Conservation (phyloP, 2,888 invertebrate genomes). For the Gortyna flavago region DNA sequence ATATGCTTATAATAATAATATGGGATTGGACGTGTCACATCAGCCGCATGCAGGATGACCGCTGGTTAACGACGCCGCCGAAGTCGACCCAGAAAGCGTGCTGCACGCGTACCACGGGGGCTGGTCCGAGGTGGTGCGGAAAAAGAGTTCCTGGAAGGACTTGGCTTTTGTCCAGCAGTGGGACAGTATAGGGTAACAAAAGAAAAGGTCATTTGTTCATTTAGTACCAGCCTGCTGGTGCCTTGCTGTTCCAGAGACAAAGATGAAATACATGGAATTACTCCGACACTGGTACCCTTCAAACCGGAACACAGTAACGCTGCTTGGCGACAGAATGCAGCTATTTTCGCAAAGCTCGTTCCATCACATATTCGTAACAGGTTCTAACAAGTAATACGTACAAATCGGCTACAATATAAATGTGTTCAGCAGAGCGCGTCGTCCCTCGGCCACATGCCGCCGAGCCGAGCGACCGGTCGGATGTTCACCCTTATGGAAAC, state of each 20-base stretch:
- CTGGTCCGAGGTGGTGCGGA: too few relatives aligned
- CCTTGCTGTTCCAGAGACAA: not conserved
- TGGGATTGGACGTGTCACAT: too few relatives aligned
- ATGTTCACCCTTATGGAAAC: not conserved
- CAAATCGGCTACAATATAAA: constrained; percentile 10
- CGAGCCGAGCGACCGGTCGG: not conserved
- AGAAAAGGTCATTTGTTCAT: too few relatives aligned
- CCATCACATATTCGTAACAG: not conserved
- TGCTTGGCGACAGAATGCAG: too few relatives aligned
- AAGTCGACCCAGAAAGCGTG: too few relatives aligned
- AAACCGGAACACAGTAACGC: not conserved
- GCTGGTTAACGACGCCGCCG: too few relatives aligned
- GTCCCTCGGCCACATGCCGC: not conserved
- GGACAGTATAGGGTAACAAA: too few relatives aligned
- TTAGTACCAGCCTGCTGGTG: not conserved
- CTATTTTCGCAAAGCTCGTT: not conserved
- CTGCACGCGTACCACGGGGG: too few relatives aligned
- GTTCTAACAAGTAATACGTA: not conserved
- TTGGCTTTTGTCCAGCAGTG: too few relatives aligned
- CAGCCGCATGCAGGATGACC: too few relatives aligned
- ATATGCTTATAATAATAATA: not conserved
- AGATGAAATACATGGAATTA: not conserved
- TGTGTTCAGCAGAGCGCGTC: not conserved
- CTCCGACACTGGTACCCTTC: not conserved
- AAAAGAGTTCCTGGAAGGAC: too few relatives aligned